Percentiles rank a stretch among this genome's conserved stretches.
These are phyloP conservation scores for Drosophila punjabiensis DNA, from an alignment of 1,140 invertebrate genomes.

Conservation along the genomic window DNA sequence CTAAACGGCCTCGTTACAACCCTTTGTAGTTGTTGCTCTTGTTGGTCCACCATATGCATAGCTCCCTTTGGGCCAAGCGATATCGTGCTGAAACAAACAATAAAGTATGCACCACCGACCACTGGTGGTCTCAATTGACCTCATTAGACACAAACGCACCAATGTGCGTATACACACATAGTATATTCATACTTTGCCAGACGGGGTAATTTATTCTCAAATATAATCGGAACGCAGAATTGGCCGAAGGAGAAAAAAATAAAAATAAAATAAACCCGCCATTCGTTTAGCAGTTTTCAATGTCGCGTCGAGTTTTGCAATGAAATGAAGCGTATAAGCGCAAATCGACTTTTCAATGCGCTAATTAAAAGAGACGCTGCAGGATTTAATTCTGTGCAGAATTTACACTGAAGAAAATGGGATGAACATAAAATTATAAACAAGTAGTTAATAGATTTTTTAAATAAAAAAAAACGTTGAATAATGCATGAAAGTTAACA, in stretches of 20 bases:
- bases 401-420: not conserved
- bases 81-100: conserved; percentile 34
- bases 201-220: conserved; percentile 28
- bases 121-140: conserved; percentile 58
- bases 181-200: not conserved
- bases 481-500: not conserved
- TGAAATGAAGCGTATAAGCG: conserved; percentile 39
- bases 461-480: not conserved
- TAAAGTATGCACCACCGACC: conserved; percentile 35
- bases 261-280: conserved; percentile 17
- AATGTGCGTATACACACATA: not conserved
- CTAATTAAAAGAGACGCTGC: conserved; percentile 39
- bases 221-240: conserved; percentile 30
- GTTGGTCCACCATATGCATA: conserved; percentile 1
- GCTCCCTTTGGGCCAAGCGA: conserved; percentile 23
- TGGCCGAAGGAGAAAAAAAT: conserved; percentile 11
- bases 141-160: conserved; percentile 38
- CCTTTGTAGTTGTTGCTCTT: not conserved
- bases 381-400: conserved; percentile 30
- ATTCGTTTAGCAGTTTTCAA: conserved; percentile 42
- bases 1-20: not conserved
- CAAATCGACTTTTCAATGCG: conserved; percentile 38
- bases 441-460: not conserved
- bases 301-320: conserved; percentile 36
- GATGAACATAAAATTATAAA: not conserved